Evolutionary conservation across 2,113 vertebrate species (phyloP).

Genomic region (Heteronetta atricapilla): DNA sequence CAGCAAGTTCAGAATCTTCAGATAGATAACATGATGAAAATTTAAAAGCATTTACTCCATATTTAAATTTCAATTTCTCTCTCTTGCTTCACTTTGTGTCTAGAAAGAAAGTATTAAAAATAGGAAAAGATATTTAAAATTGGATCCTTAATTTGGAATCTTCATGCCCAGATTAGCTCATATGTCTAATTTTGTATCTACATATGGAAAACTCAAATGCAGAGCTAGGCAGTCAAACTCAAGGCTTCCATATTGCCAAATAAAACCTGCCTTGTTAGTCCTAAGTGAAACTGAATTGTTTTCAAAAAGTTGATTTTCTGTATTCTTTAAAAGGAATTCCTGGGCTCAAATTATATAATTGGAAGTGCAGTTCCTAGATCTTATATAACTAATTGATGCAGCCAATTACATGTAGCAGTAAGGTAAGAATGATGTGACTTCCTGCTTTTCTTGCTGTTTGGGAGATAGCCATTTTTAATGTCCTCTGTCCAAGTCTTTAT

Average conservation of each 20-base stretch:
- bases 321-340: background rate
- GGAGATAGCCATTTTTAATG: constrained; percentile 9
- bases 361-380: background rate
- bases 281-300: background rate
- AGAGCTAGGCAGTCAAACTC: background rate
- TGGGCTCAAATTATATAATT: background rate
- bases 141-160: background rate
- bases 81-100: background rate
- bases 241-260: background rate
- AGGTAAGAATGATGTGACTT: constrained; percentile 23
- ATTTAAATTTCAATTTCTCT: background rate
- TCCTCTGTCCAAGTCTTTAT: background rate
- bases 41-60: background rate
- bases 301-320: background rate
- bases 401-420: background rate
- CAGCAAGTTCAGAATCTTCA: background rate
- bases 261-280: background rate
- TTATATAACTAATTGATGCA: background rate
- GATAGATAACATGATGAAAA: background rate
- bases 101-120: background rate
- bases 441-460: constrained; percentile 6
- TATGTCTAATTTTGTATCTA: background rate
- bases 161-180: background rate
- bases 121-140: background rate
- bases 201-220: background rate